Base-by-base conservation (phyloP, 2,888 invertebrate genomes). In the Scaptomyza tumidula region DNA sequence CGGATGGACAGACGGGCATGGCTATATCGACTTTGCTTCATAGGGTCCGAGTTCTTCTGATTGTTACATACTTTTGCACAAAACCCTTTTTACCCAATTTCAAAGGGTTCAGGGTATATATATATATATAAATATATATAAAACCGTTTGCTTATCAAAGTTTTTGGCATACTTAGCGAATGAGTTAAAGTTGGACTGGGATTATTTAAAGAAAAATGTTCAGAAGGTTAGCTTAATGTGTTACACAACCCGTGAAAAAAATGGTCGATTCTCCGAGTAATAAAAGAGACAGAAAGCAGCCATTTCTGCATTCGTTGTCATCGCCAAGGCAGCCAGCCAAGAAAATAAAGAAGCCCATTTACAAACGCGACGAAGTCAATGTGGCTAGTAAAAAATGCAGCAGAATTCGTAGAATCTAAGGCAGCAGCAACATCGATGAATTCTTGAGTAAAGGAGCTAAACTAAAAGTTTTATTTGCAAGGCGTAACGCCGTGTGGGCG, bases 401-500 rank as follows among this genome's bases (percentile, higher is more conserved):
- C 19, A 58, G 31, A 19, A 60, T 24, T 50, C 33, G 50, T 35
- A 10, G 50, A 50, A 50, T n/a, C 50, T 50, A 29, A 13, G 39
- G 39, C 35, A 57, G 41, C 44, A 56, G 10, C 19, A 41, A 41
- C 37, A 33, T n/a, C 13, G n/a, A 35, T n/a, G 64, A 16, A 37
- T 19, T 29, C 14, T 33, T 66, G 49, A 37, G 49, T 13, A 39
- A 41, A 66, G 53, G 7, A 13, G 10, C 56, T 54, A 43, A 67
- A 59, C 58, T 35, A 63, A 64, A 71, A 65, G 59, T 71, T 71
- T 71, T 71, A 71, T 71, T 71, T 59, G 55, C 60, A 66, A 49
- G 74, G 72, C 72, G 69, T 74, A 41, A 33, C 53, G 56, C 11
- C 24, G 10, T 7, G 14, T 64, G 70, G 76, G 45, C 44, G 63